Base-by-base conservation (phyloP, 2,113 vertebrate species). In the Ibidorhyncha struthersii region DNA sequence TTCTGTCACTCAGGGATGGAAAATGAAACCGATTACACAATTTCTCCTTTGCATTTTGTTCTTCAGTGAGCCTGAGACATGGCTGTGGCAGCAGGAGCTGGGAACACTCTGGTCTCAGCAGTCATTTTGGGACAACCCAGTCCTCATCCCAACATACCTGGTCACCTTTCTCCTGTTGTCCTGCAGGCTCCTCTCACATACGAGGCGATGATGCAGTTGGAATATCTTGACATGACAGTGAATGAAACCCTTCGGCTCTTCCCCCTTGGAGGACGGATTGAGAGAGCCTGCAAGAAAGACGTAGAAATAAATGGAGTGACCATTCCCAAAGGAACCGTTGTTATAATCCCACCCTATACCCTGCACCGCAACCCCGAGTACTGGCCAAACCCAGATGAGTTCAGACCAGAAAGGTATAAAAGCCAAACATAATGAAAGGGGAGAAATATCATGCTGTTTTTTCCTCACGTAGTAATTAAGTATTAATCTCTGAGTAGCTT, bases 321-420 rank as follows among this genome's bases (percentile, higher is more conserved):
- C 76, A 98, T 99, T 92, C 98, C 98, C 22, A 98, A 99, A 73
- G 98, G 92, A 25, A 97, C 93, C 0, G 1, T 98, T 4, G 93
- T 99, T 12, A 8, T 93, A 1, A 95, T 99, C 27, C 98, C 99
- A 41, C 84, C 95, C 2, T 96, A 92, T 14, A 52, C 71, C 18
- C 36, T 99, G 52, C 98, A 99, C 40, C 89, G 4, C 0, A 27
- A 98, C 84, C 97, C 99, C 0, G 93, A 98, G 1, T 40, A 98
- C 69, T 99, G 99, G 99, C 87, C 98, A 3, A 97, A 98, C 36
- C 98, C 99, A 0, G 98, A 99, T 0, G 95, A 98, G 92, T 99
- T 99, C 96, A 98, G 97, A 90, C 99, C 99, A n/a, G 99, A 99
- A 94, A 99, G 99, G 99, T 99, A 98, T 32, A 23, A 34, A 63